Percentiles rank a stretch among this genome's conserved stretches.
Evolutionary conservation across 1,140 invertebrate species (phyloP).

Genomic region (Caenorhabditis brenneri): DNA sequence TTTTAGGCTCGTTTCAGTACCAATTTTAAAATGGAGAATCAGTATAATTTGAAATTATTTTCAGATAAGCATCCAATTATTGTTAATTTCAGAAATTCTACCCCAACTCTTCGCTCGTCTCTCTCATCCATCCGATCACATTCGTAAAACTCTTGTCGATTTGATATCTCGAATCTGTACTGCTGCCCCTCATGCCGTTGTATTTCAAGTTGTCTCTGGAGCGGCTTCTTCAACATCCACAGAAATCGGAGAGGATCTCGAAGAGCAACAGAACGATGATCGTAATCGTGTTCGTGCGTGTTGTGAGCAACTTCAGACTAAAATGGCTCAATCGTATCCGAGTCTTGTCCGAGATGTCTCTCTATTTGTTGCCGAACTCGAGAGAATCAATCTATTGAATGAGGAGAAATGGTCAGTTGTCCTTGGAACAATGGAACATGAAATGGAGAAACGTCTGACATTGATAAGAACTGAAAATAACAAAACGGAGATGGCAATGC

Average conservation of each 20-base stretch:
- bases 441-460: slow-evolving; percentile 76
- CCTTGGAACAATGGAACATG: slow-evolving; percentile 82
- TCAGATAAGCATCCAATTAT: too few relatives aligned
- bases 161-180: slow-evolving; percentile 81
- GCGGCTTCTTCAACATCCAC: slow-evolving; percentile 48
- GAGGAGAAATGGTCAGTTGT: slow-evolving; percentile 94
- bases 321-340: slow-evolving; percentile 74
- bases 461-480: slow-evolving; percentile 83
- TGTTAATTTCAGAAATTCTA: slow-evolving; percentile 78
- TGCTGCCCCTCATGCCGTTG: slow-evolving; percentile 76
- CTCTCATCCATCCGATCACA: slow-evolving; percentile 89
- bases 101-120: slow-evolving; percentile 93
- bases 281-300: slow-evolving; percentile 49
- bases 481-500: slow-evolving; percentile 79
- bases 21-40: too few relatives aligned
- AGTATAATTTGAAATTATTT: too few relatives aligned
- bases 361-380: slow-evolving; percentile 85
- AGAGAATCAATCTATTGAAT: slow-evolving; percentile 89
- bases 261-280: slow-evolving; percentile 40
- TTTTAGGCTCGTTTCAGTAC: too few relatives aligned
- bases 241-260: background rate
- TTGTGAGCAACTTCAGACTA: slow-evolving; percentile 56
- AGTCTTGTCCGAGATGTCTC: slow-evolving; percentile 87
- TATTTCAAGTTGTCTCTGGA: slow-evolving; percentile 76
- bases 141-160: slow-evolving; percentile 85